Evolutionary conservation across 2,797 vertebrate species (phyloP).

Genomic region (Gallinago solitaria): DNA sequence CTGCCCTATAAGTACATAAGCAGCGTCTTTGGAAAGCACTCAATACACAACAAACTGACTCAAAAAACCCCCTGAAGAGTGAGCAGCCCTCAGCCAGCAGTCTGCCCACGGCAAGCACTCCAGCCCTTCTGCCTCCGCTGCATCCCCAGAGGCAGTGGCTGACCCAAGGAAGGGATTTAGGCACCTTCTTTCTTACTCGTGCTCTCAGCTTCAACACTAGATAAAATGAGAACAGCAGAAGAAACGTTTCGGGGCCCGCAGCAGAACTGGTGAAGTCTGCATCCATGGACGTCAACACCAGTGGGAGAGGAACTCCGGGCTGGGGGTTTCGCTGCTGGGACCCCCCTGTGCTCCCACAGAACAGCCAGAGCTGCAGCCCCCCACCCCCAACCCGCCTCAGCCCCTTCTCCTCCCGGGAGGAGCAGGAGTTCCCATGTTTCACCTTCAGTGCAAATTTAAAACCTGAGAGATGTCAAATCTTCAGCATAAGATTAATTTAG

Average conservation of each 20-base stretch:
- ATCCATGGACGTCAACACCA: fast-evolving
- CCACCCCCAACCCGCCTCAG: neutral
- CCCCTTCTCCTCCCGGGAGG: neutral
- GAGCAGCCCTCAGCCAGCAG: neutral
- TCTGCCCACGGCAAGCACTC: neutral
- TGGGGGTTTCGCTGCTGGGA: neutral
- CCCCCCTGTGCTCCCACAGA: neutral
- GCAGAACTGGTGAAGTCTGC: fast-evolving
- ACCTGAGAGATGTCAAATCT: neutral
- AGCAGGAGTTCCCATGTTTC: neutral
- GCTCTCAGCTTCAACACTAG: neutral
- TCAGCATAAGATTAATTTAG: fast-evolving
- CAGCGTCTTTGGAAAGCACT: neutral
- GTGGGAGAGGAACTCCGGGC: fast-evolving
- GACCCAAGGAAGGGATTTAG: neutral
- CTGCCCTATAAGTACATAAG: fast-evolving
- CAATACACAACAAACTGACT: no score
- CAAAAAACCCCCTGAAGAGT: neutral
- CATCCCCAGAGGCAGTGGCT: neutral
- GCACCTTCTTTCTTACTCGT: neutral
- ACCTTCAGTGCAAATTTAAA: neutral
- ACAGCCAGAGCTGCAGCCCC: neutral
- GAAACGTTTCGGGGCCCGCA: fast-evolving
- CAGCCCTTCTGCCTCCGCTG: neutral
- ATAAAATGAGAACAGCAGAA: neutral